phyloP scores from a whole-genome alignment of 2,797 vertebrate species.

The Tolypeutes matacus region DNA sequence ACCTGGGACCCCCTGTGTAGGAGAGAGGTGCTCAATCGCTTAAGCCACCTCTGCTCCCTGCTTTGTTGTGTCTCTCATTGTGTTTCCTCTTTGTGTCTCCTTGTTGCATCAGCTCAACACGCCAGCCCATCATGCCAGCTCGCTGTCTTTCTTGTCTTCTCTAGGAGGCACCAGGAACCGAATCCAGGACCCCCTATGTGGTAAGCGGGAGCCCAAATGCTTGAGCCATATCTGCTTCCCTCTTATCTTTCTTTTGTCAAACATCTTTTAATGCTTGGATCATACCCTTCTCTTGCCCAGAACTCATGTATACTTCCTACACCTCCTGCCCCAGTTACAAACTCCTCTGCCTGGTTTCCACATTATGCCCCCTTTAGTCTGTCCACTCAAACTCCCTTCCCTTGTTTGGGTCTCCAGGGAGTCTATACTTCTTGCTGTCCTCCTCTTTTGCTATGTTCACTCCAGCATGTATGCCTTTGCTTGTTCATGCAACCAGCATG shows the following conservation, averaged over 20 bases:
- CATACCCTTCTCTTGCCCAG: background rate
- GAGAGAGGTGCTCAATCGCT: too few species aligned
- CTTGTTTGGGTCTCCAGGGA: background rate
- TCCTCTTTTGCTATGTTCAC: background rate
- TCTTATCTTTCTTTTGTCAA: background rate
- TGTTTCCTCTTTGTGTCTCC: too few species aligned
- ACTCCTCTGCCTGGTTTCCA: background rate
- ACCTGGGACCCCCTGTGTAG: too few species aligned
- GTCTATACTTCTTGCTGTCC: background rate
- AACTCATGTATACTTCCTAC: background rate
- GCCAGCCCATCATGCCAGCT: too few species aligned
- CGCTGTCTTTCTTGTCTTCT: too few species aligned
- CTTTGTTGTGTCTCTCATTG: too few species aligned
- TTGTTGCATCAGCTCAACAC: too few species aligned
- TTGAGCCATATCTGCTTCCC: too few species aligned
- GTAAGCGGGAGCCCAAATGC: too few species aligned
- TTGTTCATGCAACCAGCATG: accelerated
- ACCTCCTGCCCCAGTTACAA: background rate
- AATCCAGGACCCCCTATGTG: too few species aligned
- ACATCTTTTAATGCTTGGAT: background rate
- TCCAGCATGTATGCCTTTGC: background rate
- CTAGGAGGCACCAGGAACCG: too few species aligned
- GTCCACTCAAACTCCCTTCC: accelerated
- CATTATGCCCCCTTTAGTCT: accelerated
- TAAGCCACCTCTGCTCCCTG: too few species aligned